A percentile compares a stretch with the other conserved stretches of the same genome.
phyloP scores from a whole-genome alignment of 2,888 invertebrate species.

The Trichacis sp. region DNA sequence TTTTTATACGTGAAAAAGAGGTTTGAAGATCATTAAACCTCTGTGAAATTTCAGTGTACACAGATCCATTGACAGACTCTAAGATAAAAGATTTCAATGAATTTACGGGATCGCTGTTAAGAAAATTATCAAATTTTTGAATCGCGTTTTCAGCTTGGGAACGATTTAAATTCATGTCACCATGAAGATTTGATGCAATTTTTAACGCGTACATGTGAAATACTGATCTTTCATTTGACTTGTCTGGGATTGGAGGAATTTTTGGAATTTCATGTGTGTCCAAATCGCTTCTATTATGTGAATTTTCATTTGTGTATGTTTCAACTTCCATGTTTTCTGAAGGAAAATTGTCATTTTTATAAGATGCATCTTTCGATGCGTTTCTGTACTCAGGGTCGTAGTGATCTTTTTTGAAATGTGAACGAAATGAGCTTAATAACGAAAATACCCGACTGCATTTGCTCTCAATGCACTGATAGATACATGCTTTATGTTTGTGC shows the following conservation, averaged over 20 bases:
- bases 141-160: neutral
- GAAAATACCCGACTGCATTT: neutral
- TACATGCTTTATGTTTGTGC: neutral
- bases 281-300: neutral
- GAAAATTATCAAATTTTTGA: no score
- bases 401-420: neutral
- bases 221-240: no score
- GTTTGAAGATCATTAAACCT: no score
- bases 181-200: neutral
- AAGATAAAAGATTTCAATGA: no score
- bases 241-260: no score
- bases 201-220: no score
- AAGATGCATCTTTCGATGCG: neutral
- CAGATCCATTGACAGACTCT: no score
- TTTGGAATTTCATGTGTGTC: neutral
- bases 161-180: neutral
- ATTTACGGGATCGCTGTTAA: no score
- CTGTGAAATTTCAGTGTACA: no score
- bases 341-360: neutral
- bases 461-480: neutral
- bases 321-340: neutral
- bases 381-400: neutral
- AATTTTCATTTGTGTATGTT: neutral
- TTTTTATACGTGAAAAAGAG: no score
- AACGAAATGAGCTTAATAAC: conserved; percentile 1